Evolutionary conservation across 64 coral and sea anemone genomes (phyloP), one percentile per base, ranked within the genome.

Genomic region (Dendronephthya gigantea): DNA sequence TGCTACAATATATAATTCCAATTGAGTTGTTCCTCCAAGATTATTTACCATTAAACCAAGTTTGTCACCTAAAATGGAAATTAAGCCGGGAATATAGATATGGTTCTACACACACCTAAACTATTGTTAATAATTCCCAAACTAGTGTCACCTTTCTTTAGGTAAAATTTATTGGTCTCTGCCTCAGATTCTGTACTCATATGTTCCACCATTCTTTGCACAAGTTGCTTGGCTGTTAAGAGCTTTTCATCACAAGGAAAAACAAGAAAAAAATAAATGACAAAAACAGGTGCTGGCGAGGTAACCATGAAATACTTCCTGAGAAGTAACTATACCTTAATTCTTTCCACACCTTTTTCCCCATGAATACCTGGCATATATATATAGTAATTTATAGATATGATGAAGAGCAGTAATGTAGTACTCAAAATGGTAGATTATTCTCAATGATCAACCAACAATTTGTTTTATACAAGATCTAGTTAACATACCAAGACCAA

Each of bases 41-140:
- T 98, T 98, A 83, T 98, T 98, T 4, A 98, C 88, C 35, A 98
- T 90, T 31, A 98, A 83, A 28, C 86, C 95, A 68, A 98, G 52
- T 32, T 87, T 88, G 66, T 92, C 89, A 59, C 95, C 95, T 98
- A 56, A 11, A 17, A 88, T 7, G 30, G 23, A 7, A 35, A 32
- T 38, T 84, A 51, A 13, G 37, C 22, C 22, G 66, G 55, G 39
- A 15, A 22, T 22, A 34, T 74, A 5, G 30, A 74, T n/a, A n/a
- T n/a, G n/a, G n/a, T n/a, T n/a, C n/a, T n/a, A n/a, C n/a, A n/a
- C n/a, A n/a, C n/a, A n/a, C n/a, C n/a, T 62, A 29, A n/a, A 39
- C 33, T 86, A 35, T 9, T n/a, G n/a, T n/a, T 37, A 6, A 41
- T 22, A 12, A 85, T 25, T 19, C 35, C 52, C 41, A 45, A 11